These are phyloP conservation scores for Brachyalestes nurse DNA, from an alignment of 2,797 vertebrate species.

Conservation along the genomic window DNA sequence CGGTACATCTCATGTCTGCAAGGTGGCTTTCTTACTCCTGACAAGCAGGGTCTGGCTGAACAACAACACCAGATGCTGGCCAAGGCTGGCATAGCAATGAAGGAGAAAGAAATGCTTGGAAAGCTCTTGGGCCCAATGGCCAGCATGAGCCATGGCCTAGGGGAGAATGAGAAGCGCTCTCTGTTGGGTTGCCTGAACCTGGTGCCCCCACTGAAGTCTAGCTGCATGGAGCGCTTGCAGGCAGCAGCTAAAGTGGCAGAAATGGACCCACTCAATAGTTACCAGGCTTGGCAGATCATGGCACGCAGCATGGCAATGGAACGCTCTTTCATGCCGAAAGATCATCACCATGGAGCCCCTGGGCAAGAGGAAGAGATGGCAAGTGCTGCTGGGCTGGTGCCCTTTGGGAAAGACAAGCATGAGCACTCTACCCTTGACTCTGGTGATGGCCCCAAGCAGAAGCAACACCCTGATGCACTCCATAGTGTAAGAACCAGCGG, in stretches of 20 bases:
- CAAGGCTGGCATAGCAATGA: conserved; percentile 91
- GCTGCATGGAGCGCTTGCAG: conserved; percentile 97
- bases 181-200: conserved; percentile 95
- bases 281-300: conserved; percentile 99
- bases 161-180: conserved; percentile 94
- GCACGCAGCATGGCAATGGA: conserved; percentile 96
- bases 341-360: conserved; percentile 86
- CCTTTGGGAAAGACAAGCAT: conserved; percentile 94
- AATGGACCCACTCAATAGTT: conserved; percentile 98
- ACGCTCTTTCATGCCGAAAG: conserved; percentile 95
- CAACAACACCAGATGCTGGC: conserved; percentile 89
- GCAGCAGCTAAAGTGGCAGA: conserved; percentile 97
- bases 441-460: conserved; percentile 91
- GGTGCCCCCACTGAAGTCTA: conserved; percentile 96
- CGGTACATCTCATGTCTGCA: conserved; percentile 97
- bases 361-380: conserved; percentile 91
- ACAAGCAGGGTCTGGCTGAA: conserved; percentile 90
- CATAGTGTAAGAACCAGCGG: conserved; percentile 87
- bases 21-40: conserved; percentile 91
- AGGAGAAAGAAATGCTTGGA: conserved; percentile 95
- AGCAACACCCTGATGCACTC: conserved; percentile 89
- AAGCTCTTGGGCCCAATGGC: conserved; percentile 93
- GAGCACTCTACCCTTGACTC: conserved; percentile 90
- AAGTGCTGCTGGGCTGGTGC: conserved; percentile 80
- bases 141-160: conserved; percentile 85